Conservation (phyloP, 2,113 vertebrate species). For the Thamnophis sirtalis region DNA sequence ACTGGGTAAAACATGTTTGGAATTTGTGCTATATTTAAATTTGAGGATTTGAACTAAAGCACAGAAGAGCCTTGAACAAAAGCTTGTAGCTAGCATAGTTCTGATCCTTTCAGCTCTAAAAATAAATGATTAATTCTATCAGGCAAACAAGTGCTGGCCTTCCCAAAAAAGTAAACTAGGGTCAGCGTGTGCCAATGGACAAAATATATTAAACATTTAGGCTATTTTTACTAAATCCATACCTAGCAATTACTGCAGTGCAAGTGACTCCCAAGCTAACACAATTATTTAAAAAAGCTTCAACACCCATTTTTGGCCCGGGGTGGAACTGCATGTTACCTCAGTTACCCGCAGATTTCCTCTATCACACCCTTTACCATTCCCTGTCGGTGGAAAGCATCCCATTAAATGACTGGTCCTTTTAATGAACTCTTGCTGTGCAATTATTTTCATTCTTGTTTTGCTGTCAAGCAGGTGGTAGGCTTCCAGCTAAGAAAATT, state of each 20-base stretch:
- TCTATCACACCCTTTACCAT: accelerated
- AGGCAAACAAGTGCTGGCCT: not conserved
- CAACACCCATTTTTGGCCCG: constrained; percentile 18
- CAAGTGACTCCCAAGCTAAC: constrained; percentile 41
- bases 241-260: not conserved
- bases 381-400: not conserved
- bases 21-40: not conserved
- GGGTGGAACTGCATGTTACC: constrained; percentile 10
- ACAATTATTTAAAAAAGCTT: constrained; percentile 21
- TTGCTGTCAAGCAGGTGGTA: not conserved
- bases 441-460: not conserved
- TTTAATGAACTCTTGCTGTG: not conserved
- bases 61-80: not conserved
- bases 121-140: not conserved
- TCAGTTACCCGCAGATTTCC: constrained; percentile 24
- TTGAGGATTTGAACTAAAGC: accelerated
- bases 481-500: not conserved
- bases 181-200: not conserved
- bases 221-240: constrained; percentile 37
- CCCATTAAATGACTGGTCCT: not conserved
- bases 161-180: not conserved
- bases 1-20: not conserved
- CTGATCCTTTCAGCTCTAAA: not conserved
- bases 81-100: too few species aligned
- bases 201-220: not conserved